These are phyloP conservation scores for Mythimna ferrago DNA, from an alignment of 2,888 invertebrate species.

Conservation along the genomic window DNA sequence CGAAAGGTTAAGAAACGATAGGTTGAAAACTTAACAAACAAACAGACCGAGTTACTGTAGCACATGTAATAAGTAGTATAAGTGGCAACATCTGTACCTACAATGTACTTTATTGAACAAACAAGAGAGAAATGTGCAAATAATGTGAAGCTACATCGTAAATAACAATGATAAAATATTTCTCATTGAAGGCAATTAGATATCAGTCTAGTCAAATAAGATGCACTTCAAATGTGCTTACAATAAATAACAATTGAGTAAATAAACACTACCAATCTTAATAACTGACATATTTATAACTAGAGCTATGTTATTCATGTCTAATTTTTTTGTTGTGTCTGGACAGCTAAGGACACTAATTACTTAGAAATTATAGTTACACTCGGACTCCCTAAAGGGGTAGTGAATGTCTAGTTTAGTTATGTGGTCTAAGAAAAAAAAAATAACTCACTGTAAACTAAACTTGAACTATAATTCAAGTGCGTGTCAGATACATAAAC, in stretches of 20 bases:
- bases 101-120: background rate
- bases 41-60: background rate
- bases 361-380: background rate
- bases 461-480: too few species aligned
- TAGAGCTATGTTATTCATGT: background rate
- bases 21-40: background rate
- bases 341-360: background rate
- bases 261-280: background rate
- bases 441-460: too few species aligned
- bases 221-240: background rate
- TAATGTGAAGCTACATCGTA: background rate
- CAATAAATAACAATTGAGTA: background rate
- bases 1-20: background rate
- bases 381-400: too few species aligned
- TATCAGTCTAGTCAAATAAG: background rate
- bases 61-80: background rate
- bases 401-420: too few species aligned
- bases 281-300: background rate
- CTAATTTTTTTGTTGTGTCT: conserved; percentile 5
- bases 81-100: conserved; percentile 2
- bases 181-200: background rate
- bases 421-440: too few species aligned
- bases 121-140: conserved; percentile 12
- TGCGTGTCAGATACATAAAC: too few species aligned
- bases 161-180: conserved; percentile 6